phyloP scores from a whole-genome alignment of 2,888 invertebrate genomes.

The Anorthoa munda region DNA sequence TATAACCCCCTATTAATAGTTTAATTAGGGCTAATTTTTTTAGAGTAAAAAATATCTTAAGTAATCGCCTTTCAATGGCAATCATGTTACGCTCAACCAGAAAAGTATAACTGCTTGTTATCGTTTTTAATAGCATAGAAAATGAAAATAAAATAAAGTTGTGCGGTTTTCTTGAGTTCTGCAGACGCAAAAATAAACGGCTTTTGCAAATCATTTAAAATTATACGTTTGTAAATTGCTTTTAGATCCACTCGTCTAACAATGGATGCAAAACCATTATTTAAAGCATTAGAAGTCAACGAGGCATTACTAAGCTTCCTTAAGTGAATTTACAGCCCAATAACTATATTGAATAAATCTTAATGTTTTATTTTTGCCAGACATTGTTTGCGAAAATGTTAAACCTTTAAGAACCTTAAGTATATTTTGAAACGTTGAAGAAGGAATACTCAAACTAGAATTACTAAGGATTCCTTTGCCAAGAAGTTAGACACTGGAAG shows the following conservation, averaged over 20 bases:
- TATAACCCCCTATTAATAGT: too few relatives aligned
- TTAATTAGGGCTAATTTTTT: background rate
- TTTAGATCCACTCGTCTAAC: conserved; percentile 37
- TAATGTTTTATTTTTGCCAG: conserved; percentile 18
- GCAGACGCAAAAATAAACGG: conserved; percentile 3
- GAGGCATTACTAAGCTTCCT: conserved; percentile 55
- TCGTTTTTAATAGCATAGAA: background rate
- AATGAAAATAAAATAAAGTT: background rate
- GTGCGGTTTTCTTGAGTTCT: conserved; percentile 5
- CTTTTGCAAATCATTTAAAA: conserved; percentile 29
- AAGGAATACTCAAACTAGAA: background rate
- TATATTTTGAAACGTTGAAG: background rate
- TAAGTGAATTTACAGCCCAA: conserved; percentile 54
- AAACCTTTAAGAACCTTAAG: background rate
- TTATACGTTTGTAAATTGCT: conserved; percentile 46
- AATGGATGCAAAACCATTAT: conserved; percentile 53
- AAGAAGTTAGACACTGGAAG: too few relatives aligned
- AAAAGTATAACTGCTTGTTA: conserved; percentile 1
- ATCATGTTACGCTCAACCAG: background rate
- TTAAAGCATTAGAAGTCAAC: conserved; percentile 62
- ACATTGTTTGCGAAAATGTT: conserved; percentile 18
- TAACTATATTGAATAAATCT: conserved; percentile 41
- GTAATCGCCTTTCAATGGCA: background rate
- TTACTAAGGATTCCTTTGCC: too few relatives aligned
- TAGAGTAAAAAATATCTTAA: background rate